phyloP scores from a whole-genome alignment of 2,113 vertebrate species.

The Delphinapterus leucas region DNA sequence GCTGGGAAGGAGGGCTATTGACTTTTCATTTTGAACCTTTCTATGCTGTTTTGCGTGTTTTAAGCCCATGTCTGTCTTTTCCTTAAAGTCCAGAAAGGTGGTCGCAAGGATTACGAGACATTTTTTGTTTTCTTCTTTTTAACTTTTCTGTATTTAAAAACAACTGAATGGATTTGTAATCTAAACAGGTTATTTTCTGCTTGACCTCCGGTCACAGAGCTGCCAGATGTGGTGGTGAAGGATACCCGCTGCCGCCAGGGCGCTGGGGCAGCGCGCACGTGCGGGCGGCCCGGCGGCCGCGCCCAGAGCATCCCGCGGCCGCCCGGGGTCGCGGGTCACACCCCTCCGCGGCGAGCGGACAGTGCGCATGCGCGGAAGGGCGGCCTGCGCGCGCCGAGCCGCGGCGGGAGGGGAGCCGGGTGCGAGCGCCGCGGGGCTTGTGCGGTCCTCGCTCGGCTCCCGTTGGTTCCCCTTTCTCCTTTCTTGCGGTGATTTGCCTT shows the following conservation, averaged over 20 bases:
- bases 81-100: not conserved
- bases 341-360: not conserved
- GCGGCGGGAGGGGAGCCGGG: not conserved
- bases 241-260: not conserved
- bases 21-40: not conserved
- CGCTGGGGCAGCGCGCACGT: not conserved
- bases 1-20: not conserved
- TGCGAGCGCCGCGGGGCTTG: rapidly evolving
- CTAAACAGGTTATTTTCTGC: not conserved
- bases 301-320: not conserved
- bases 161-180: not conserved
- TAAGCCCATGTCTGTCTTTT: not conserved
- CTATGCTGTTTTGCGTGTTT: not conserved
- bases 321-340: not conserved
- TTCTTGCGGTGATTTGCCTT: not conserved
- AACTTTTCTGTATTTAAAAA: not conserved
- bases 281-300: not conserved
- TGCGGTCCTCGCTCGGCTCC: not conserved
- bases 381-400: rapidly evolving
- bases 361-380: not conserved
- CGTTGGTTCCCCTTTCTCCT: not conserved
- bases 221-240: conserved; percentile 17
- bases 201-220: not conserved
- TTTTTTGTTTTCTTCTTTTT: not conserved
- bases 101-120: not conserved